Evolutionary conservation across 2,797 vertebrate genomes (phyloP), one percentile per base, ranked within the genome.

Genomic region (Myotis vivesi): DNA sequence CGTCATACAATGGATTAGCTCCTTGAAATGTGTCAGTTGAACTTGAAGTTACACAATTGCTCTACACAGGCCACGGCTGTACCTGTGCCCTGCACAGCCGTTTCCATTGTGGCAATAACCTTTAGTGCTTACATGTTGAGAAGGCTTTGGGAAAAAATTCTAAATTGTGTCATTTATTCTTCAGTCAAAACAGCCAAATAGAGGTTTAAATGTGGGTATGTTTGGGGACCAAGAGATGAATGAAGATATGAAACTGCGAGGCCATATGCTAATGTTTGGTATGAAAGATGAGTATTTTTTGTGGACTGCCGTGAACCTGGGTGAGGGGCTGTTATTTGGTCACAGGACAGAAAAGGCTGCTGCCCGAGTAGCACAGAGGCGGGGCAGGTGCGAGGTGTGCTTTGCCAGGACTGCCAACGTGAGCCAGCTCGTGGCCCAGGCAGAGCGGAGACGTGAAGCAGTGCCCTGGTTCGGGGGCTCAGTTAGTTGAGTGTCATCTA

Each of bases 1-100:
- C 94, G 90, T 92, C 96, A 95, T 75, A 91, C 95, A 94, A 92
- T 94, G 92, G 92, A 94, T 97, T 91, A 96, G 88, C 66, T 91
- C 93, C 92, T 93, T 95, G 94, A 95, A 93, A 96, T 90, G 94
- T 89, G 94, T 91, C 96, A 95, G 95, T 83, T 96, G 85, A 92
- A 92, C 62, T 16, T 91, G 93, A 59, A 59, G 96, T 96, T 96
- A 96, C 95, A 71, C 95, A 97, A 95, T 94, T 96, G 87, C 85
- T 96, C 95, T 89, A 68, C 87, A 91, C 64, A 25, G 59, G 15
- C 59, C 15, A 5, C 2, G 30, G 13, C 30, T n/a, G 30, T 30
- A n/a, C 30, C 13, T 30, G 30, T 64, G 62, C 62, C 30, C 9
- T 2, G 59, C 59, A 62, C 59, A 30, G 59, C 12, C 15, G 3